A percentile compares a stretch with the other conserved stretches of the same genome.
Conservation (phyloP, 2,888 invertebrate species). For the Dryobotodes eremita region DNA sequence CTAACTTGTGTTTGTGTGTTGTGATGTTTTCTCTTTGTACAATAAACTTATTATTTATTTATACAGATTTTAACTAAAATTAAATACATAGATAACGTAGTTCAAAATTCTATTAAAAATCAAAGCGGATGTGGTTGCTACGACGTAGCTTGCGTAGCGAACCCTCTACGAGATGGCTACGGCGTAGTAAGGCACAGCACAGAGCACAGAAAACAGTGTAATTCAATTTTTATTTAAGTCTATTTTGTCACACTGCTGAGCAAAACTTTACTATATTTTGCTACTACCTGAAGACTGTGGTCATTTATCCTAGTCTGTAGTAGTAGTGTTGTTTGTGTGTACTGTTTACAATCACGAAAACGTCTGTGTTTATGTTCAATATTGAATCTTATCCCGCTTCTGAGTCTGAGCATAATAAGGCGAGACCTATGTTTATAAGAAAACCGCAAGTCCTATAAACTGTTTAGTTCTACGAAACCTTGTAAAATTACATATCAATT, state of each 20-base stretch:
- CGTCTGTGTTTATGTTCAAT: constrained; percentile 9
- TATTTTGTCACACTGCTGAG: neutral
- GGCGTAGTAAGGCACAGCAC: constrained; percentile 25
- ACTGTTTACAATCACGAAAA: neutral
- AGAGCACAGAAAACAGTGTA: neutral
- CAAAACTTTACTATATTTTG: neutral
- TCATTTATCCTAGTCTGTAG: neutral
- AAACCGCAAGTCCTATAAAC: neutral
- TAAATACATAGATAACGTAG: neutral
- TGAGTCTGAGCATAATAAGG: neutral
- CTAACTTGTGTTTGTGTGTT: too few species aligned
- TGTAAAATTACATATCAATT: neutral
- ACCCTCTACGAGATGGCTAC: constrained; percentile 24
- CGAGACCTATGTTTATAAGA: neutral
- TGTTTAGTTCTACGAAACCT: neutral
- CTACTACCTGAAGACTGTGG: neutral
- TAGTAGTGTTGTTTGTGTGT: neutral
- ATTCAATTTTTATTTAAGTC: neutral
- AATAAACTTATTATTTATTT: too few species aligned
- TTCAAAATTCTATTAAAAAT: neutral
- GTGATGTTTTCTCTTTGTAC: too few species aligned
- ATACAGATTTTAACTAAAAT: neutral
- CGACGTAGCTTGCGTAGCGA: constrained; percentile 34
- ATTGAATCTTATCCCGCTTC: neutral
- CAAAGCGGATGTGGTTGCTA: constrained; percentile 5